Base-by-base conservation (phyloP, 2,797 vertebrate species). In the Jordanella pulchra region DNA sequence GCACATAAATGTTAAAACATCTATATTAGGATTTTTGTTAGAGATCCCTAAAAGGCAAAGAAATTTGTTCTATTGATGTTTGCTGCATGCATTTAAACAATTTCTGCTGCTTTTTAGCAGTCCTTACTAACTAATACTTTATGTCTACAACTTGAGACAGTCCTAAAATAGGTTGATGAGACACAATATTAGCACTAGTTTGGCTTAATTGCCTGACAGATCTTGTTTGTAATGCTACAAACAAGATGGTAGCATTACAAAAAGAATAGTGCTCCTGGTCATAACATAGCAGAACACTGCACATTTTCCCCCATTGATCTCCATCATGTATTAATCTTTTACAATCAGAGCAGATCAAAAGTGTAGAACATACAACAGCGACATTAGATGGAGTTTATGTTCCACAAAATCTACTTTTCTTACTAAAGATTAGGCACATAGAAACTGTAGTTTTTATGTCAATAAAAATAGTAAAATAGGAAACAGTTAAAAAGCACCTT, bases 161-260 rank as follows among this genome's bases (percentile, higher is more conserved):
- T 35, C 7, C 17, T 60, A 60, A 84, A 79, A 86, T 74, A 9
- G 45, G 47, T 47, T 71, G 60, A 79, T 47, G 67, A 71, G 72
- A 76, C 82, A 75, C 1, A 79, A 66, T 68, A 65, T 60, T 48
- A 39, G 61, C 67, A 78, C 21, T 61, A 27, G 56, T 66, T 56
- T 39, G 55, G 54, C 70, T 81, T 65, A 80, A 45, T 39, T 68
- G 51, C 47, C 28, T 35, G 1, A 32, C 56, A 54, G 44, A 61
- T 73, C 7, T 11, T 63, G 15, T 68, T 65, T 28, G n/a, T n/a
- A n/a, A n/a, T n/a, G n/a, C n/a, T n/a, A n/a, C n/a, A 48, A 48
- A 18, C 17, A 6, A 48, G 1, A 48, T 48, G 17, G 47, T 18
- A 17, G 18, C 47, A 17, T 0, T 47, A 15, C 13, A 47, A 6